These are phyloP conservation scores for Ochropleura plecta DNA, from an alignment of 2,888 invertebrate species.

Conservation along the genomic window DNA sequence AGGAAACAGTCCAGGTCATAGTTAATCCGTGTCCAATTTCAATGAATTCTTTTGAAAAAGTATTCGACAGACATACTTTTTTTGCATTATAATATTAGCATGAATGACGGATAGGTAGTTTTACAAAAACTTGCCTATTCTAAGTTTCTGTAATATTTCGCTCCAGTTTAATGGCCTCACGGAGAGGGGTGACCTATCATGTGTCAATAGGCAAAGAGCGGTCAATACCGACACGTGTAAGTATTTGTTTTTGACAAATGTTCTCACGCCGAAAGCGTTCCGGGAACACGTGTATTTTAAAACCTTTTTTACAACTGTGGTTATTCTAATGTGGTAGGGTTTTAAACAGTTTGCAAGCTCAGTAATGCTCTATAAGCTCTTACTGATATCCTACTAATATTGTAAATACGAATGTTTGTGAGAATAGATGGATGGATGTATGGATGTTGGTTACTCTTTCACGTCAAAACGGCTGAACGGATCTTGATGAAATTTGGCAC, in stretches of 20 bases:
- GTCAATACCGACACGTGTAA: slow-evolving; percentile 76
- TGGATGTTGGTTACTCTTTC: too few relatives aligned
- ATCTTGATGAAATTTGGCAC: too few relatives aligned
- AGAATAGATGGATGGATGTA: too few relatives aligned
- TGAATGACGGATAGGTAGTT: background rate
- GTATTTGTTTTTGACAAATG: slow-evolving; percentile 78
- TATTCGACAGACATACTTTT: background rate
- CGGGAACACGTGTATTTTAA: slow-evolving; percentile 74
- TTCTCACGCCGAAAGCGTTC: slow-evolving; percentile 80
- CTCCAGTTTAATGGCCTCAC: slow-evolving; percentile 26
- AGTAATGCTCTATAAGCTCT: too few relatives aligned
- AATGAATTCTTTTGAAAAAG: background rate
- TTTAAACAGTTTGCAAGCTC: background rate
- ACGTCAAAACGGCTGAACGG: too few relatives aligned
- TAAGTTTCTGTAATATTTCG: background rate
- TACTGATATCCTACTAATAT: too few relatives aligned
- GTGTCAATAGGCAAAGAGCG: slow-evolving; percentile 81
- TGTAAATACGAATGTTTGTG: too few relatives aligned
- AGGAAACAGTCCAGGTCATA: background rate
- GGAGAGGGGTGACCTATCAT: slow-evolving; percentile 61
- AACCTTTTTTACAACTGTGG: background rate
- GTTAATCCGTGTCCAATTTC: background rate
- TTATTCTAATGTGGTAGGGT: slow-evolving; percentile 7
- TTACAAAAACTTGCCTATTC: background rate
- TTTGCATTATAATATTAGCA: background rate